Evolutionary conservation across 2,113 vertebrate genomes (phyloP).

Genomic region (Daphoenositta chrysoptera): DNA sequence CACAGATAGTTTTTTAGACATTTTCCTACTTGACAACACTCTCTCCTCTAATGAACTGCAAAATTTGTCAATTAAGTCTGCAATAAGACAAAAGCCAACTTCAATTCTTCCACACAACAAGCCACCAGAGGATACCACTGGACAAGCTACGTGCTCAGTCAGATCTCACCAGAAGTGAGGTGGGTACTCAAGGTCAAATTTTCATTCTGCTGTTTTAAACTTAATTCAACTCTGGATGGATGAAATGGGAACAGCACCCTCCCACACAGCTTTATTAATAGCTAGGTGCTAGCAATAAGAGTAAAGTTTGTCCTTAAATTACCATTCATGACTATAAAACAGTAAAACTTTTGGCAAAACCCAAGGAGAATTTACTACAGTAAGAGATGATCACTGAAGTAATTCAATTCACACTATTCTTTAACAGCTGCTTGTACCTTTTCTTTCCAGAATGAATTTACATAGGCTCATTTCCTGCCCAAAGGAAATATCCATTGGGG

Average conservation of each 20-base stretch:
- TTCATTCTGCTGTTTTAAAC: neutral
- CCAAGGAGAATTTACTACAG: neutral
- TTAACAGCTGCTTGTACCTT: neutral
- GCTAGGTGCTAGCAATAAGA: slow-evolving; percentile 1
- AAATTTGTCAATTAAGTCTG: neutral
- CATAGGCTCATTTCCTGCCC: neutral
- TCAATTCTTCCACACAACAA: neutral
- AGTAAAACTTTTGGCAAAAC: neutral
- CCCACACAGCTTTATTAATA: slow-evolving; percentile 10
- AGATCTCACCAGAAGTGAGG: neutral
- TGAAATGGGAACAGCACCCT: neutral
- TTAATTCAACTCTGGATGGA: neutral
- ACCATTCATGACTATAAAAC: neutral
- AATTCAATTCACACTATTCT: neutral
- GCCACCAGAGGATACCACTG: neutral
- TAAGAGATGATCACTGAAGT: neutral
- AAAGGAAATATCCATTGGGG: neutral
- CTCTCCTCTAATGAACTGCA: neutral
- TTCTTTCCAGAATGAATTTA: neutral
- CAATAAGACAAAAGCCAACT: neutral
- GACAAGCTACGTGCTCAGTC: accelerated
- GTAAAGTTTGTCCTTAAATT: neutral
- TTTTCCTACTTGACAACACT: neutral
- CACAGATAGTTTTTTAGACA: neutral
- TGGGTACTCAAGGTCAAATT: neutral